Percentiles rank a stretch among this genome's conserved stretches.
Evolutionary conservation across 2,113 vertebrate genomes (phyloP).

Genomic region (Dinomys branickii): DNA sequence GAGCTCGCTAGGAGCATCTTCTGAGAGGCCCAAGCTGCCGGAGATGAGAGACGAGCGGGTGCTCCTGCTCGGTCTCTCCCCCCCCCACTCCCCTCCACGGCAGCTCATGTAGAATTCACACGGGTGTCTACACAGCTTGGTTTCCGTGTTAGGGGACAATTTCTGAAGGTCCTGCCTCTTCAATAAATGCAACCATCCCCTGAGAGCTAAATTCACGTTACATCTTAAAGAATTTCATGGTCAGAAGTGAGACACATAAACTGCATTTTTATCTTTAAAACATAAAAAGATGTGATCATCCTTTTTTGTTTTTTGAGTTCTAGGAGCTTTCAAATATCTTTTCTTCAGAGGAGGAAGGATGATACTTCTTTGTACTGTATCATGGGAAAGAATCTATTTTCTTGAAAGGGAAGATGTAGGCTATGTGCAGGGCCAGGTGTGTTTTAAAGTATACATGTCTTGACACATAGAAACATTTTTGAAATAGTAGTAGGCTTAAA

Average conservation of each 20-base stretch:
- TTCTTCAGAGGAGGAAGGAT: not conserved
- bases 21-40: not conserved
- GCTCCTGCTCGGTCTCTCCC: not conserved
- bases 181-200: not conserved
- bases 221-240: not conserved
- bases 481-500: not conserved
- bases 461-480: not conserved
- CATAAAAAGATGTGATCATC: not conserved
- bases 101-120: rapidly evolving
- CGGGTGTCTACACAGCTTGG: rapidly evolving
- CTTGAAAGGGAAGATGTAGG: not conserved
- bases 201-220: not conserved
- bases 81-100: too few relatives aligned
- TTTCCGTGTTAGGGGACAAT: rapidly evolving
- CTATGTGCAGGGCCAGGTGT: not conserved
- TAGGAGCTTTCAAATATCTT: not conserved
- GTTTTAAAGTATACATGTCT: not conserved
- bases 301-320: not conserved
- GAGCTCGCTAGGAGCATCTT: not conserved
- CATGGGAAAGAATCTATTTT: not conserved
- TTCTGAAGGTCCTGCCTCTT: rapidly evolving
- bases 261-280: not conserved
- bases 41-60: not conserved
- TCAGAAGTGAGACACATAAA: not conserved
- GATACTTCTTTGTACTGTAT: not conserved